Evolutionary conservation across 2,888 invertebrate species (phyloP).

Genomic region (Lochmaea capreae): DNA sequence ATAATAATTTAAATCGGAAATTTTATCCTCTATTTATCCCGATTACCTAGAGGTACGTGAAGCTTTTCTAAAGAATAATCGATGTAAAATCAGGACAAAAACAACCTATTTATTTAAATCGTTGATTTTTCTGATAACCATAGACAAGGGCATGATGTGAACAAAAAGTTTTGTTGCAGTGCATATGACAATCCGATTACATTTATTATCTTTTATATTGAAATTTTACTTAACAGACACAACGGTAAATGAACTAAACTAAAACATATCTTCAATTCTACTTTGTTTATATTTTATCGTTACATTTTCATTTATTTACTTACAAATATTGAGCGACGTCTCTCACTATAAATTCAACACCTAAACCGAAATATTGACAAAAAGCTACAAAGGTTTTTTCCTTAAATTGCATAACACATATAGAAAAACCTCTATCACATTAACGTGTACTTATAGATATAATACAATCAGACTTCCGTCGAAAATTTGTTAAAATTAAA

Average conservation of each 20-base stretch:
- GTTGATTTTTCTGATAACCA: too few relatives aligned
- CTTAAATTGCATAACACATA: conserved; percentile 23
- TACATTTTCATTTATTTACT: not conserved
- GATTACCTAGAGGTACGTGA: too few relatives aligned
- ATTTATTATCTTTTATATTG: not conserved
- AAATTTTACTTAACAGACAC: not conserved
- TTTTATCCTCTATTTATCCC: too few relatives aligned
- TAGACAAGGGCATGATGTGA: too few relatives aligned
- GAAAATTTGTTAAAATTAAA: conserved; percentile 25
- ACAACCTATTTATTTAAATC: too few relatives aligned
- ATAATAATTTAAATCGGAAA: not conserved
- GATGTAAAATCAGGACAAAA: too few relatives aligned
- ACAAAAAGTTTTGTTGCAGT: too few relatives aligned
- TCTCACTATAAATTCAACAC: conserved; percentile 55
- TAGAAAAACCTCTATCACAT: conserved; percentile 37
- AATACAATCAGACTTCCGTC: conserved; percentile 42
- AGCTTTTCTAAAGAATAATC: too few relatives aligned
- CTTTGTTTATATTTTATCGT: not conserved
- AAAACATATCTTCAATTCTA: not conserved
- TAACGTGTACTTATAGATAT: conserved; percentile 36
- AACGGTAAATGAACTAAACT: conserved; percentile 2
- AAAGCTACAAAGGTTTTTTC: conserved; percentile 24
- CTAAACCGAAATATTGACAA: conserved; percentile 33
- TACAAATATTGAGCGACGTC: conserved; percentile 59
- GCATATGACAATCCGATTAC: not conserved